phyloP scores from a whole-genome alignment of 2,888 invertebrate genomes.

The Hypolimnas misippus region DNA sequence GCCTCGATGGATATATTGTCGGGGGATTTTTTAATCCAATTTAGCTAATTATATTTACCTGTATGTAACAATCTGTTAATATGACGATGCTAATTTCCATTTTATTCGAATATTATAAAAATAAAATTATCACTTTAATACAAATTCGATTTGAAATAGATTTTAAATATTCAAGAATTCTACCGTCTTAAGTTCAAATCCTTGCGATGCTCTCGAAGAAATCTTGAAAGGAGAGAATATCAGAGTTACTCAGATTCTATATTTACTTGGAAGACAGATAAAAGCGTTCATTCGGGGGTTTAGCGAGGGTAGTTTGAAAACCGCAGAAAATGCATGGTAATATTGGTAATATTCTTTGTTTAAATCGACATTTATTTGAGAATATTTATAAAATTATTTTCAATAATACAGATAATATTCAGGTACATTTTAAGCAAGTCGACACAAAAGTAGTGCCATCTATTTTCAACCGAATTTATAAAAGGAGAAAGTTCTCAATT shows the following conservation, averaged over 20 bases:
- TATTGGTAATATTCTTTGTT: conserved; percentile 24
- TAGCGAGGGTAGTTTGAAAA: conserved; percentile 56
- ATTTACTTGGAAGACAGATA: conserved; percentile 56
- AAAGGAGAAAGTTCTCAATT: too few species aligned
- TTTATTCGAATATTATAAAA: too few species aligned
- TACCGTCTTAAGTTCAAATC: conserved; percentile 29
- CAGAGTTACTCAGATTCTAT: conserved; percentile 44
- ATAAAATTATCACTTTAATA: not conserved
- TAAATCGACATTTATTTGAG: conserved; percentile 23
- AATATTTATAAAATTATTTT: conserved; percentile 13
- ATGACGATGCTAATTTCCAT: too few species aligned
- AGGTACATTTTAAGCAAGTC: conserved; percentile 11
- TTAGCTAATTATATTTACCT: too few species aligned
- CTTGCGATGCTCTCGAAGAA: conserved; percentile 29
- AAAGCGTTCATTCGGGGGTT: conserved; percentile 61
- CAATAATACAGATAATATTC: conserved; percentile 5
- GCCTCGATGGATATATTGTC: too few species aligned
- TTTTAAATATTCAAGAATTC: conserved; percentile 29
- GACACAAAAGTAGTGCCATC: too few species aligned
- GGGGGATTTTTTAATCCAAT: too few species aligned
- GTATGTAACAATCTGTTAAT: too few species aligned
- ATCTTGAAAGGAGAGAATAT: conserved; percentile 27
- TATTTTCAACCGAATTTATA: too few species aligned
- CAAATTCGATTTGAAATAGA: conserved; percentile 12
- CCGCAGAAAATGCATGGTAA: conserved; percentile 42